phyloP scores from a whole-genome alignment of 2,113 vertebrate species.

The Spermophilus dauricus region DNA sequence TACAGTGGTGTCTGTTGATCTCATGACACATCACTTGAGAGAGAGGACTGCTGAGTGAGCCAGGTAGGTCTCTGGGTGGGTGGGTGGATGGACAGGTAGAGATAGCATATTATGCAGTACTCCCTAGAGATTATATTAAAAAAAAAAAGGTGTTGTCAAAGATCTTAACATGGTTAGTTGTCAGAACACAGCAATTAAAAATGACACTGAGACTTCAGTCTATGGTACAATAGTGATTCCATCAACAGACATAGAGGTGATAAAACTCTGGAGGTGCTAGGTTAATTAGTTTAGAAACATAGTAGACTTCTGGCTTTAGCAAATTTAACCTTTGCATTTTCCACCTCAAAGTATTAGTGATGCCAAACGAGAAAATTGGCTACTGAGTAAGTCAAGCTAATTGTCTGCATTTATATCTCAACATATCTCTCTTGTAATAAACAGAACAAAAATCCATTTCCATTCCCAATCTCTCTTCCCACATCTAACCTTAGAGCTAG shows the following conservation, averaged over 20 bases:
- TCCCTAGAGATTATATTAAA: not conserved
- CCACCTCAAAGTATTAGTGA: not conserved
- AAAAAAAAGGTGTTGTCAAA: not conserved
- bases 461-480: not conserved
- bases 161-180: not conserved
- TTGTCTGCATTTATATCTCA: not conserved
- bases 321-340: conserved; percentile 30
- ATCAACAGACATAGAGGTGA: too few relatives aligned
- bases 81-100: not conserved
- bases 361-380: conserved; percentile 9
- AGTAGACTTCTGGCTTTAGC: not conserved
- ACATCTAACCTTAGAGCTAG: not conserved
- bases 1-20: not conserved
- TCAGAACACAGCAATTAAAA: too few relatives aligned
- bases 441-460: not conserved
- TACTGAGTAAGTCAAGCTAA: not conserved
- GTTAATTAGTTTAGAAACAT: not conserved
- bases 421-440: not conserved
- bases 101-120: not conserved
- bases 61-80: too few relatives aligned
- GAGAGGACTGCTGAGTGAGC: not conserved
- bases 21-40: not conserved
- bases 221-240: too few relatives aligned
- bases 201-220: too few relatives aligned
- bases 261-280: not conserved